Evolutionary conservation across 2,113 vertebrate genomes (phyloP).

Genomic region (Greenwoodochromis staneri): DNA sequence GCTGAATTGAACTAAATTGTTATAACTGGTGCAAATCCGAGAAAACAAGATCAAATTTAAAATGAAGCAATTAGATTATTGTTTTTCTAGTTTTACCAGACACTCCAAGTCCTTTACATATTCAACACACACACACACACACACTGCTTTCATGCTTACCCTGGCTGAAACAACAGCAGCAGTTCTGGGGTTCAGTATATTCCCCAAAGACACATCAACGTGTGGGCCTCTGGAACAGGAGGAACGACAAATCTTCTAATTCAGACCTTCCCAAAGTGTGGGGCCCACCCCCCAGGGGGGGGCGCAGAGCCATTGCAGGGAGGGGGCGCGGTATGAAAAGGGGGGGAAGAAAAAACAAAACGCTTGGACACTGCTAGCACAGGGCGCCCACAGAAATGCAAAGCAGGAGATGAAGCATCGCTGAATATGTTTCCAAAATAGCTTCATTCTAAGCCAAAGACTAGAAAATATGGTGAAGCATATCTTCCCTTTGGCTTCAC

Average conservation of each 20-base stretch:
- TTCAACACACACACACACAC: neutral
- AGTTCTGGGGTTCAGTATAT: neutral
- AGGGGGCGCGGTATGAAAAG: no score
- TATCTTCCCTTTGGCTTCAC: no score
- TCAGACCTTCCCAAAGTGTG: no score
- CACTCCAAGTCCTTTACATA: neutral
- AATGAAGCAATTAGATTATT: neutral
- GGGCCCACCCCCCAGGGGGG: no score
- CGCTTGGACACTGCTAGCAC: no score
- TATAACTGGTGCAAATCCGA: neutral
- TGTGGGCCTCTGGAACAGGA: neutral
- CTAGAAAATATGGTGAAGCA: no score
- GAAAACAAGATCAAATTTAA: neutral
- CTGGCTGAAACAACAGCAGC: neutral
- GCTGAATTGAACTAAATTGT: neutral
- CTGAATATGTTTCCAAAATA: no score
- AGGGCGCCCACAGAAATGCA: no score
- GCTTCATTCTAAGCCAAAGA: no score
- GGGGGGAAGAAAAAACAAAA: no score
- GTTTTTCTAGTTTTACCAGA: neutral
- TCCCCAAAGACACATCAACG: neutral
- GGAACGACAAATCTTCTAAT: neutral
- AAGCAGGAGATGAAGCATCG: no score
- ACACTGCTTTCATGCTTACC: neutral
- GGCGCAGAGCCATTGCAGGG: no score